A percentile compares a stretch with the other conserved stretches of the same genome.
These are phyloP conservation scores for Metacarcinus magister DNA, from an alignment of 2,888 invertebrate genomes.

Conservation along the genomic window DNA sequence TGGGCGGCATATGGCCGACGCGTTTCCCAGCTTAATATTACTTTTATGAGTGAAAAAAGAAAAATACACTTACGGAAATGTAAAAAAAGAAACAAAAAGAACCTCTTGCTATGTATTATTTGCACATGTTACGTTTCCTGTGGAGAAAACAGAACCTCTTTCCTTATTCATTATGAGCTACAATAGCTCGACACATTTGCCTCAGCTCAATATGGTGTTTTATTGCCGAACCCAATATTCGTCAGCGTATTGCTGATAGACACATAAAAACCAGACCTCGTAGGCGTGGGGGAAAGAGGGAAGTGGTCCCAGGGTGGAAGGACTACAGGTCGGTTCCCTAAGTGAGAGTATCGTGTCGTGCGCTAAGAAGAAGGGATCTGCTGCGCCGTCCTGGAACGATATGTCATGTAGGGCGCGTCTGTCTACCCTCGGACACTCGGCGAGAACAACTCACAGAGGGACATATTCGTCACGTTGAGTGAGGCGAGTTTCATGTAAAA, in stretches of 20 bases:
- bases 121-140: neutral
- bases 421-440: neutral
- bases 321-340: neutral
- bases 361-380: neutral
- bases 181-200: neutral
- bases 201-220: neutral
- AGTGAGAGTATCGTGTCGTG: neutral
- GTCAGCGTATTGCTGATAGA: neutral
- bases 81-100: neutral
- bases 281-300: neutral
- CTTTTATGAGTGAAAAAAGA: neutral
- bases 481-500: neutral
- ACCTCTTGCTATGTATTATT: neutral
- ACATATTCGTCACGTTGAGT: neutral
- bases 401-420: neutral
- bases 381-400: neutral
- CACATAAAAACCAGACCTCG: neutral
- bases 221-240: neutral
- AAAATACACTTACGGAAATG: neutral
- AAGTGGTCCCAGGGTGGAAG: neutral
- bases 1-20: slow-evolving; percentile 15
- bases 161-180: neutral
- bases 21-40: neutral
- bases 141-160: neutral
- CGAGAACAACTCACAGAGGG: neutral